Conservation (phyloP, 2,797 vertebrate genomes). For the Psittacula derbiana region DNA sequence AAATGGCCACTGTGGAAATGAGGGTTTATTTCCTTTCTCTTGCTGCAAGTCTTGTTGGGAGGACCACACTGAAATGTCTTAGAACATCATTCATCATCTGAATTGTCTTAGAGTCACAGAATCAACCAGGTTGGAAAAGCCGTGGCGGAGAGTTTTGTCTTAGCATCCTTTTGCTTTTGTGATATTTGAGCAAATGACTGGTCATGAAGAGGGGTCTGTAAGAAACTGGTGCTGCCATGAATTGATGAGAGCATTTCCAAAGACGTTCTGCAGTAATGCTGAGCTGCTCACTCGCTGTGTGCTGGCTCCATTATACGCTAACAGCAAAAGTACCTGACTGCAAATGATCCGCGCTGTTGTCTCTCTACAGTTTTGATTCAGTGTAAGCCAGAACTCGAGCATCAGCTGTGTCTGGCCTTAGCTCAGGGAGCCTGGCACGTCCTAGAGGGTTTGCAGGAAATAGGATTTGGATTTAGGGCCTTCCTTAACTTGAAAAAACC, state of each 20-base stretch:
- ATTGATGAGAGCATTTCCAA: conserved; percentile 55
- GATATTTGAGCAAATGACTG: conserved; percentile 74
- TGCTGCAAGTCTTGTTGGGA: background rate
- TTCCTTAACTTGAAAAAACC: background rate
- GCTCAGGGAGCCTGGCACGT: background rate
- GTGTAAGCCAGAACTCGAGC: background rate
- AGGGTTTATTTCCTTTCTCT: background rate
- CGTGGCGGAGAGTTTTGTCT: conserved; percentile 63
- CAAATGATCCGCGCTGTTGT: background rate
- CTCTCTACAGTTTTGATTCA: background rate
- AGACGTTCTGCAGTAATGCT: conserved; percentile 54
- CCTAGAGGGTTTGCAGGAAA: background rate
- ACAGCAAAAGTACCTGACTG: conserved; percentile 21
- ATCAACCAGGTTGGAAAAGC: background rate
- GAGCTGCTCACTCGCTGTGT: conserved; percentile 11
- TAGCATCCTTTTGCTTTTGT: conserved; percentile 60
- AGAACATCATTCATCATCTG: fast-evolving
- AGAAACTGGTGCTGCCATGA: conserved; percentile 45
- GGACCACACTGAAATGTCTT: background rate
- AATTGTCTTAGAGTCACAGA: background rate
- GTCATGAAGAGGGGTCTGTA: conserved; percentile 48
- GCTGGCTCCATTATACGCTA: background rate
- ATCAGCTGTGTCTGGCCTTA: background rate
- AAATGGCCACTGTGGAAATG: background rate
- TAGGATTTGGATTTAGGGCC: background rate